phyloP scores from a whole-genome alignment of 2,888 invertebrate species.

The Drosophila testacea region DNA sequence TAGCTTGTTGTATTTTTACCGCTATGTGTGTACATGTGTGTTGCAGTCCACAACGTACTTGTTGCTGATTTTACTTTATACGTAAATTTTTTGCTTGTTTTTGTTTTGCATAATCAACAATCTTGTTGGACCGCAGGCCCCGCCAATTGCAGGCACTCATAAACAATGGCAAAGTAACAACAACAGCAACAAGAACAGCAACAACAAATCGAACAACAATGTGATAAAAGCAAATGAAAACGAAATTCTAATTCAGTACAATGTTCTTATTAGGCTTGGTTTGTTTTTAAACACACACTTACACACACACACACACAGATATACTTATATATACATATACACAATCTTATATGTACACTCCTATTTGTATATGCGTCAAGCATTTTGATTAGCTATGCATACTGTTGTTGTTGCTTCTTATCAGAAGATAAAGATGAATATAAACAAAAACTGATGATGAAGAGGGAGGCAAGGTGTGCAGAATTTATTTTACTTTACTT shows the following conservation, averaged over 20 bases:
- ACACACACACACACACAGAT: neutral
- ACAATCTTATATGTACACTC: neutral
- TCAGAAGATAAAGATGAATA: slow-evolving; percentile 49
- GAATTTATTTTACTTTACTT: slow-evolving; percentile 3
- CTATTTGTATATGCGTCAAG: slow-evolving; percentile 22
- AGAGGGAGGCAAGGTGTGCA: slow-evolving; percentile 19
- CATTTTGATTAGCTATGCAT: slow-evolving; percentile 60
- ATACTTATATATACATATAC: neutral
- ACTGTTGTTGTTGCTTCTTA: slow-evolving; percentile 6
- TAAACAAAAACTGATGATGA: slow-evolving; percentile 28
- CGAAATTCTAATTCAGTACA: slow-evolving; percentile 61
- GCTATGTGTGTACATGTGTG: slow-evolving; percentile 17
- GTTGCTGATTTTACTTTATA: slow-evolving; percentile 21
- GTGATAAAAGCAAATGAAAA: slow-evolving; percentile 52
- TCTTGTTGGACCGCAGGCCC: slow-evolving; percentile 47
- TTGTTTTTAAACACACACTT: slow-evolving; percentile 23
- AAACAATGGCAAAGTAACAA: slow-evolving; percentile 38
- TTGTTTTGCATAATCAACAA: slow-evolving; percentile 64
- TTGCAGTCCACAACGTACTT: slow-evolving; percentile 34
- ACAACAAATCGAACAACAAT: slow-evolving; percentile 24
- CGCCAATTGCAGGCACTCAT: slow-evolving; percentile 32
- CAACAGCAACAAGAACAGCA: too few relatives aligned
- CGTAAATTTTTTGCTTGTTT: slow-evolving; percentile 1
- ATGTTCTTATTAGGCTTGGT: slow-evolving; percentile 42
- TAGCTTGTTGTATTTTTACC: slow-evolving; percentile 23